Evolutionary conservation across 1,140 invertebrate genomes (phyloP).

Genomic region (Goniozus legneri): DNA sequence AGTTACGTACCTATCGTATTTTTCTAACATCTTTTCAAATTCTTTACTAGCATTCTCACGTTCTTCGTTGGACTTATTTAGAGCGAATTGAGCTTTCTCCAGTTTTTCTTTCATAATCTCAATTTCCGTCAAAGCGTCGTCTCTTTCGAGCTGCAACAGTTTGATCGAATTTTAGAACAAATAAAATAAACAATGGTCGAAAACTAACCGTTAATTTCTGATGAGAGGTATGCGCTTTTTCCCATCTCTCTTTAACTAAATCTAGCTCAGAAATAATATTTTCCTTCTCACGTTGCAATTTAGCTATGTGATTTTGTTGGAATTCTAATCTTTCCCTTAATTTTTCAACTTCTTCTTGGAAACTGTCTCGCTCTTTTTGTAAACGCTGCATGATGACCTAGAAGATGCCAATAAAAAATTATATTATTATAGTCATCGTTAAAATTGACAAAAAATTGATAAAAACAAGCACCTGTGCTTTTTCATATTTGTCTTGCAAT

Average conservation of each 20-base stretch:
- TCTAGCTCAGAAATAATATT: conserved; percentile 81
- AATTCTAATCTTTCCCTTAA: conserved; percentile 77
- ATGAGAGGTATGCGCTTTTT: conserved; percentile 78
- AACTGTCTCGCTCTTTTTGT: conserved; percentile 82
- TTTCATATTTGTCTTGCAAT: conserved; percentile 84
- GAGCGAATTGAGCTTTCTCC: conserved; percentile 77
- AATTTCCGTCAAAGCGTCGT: conserved; percentile 79
- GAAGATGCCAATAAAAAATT: conserved; percentile 1
- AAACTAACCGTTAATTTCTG: conserved; percentile 73
- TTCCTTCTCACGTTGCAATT: conserved; percentile 82
- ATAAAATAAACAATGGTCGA: background rate
- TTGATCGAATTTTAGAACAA: background rate
- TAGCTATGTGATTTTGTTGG: conserved; percentile 72
- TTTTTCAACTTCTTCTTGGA: conserved; percentile 76
- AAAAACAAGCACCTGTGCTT: conserved; percentile 73
- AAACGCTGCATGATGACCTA: conserved; percentile 69
- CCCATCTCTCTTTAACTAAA: conserved; percentile 80
- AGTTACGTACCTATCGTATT: conserved; percentile 77
- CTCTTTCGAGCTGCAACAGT: conserved; percentile 71
- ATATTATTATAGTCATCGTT: too few species aligned
- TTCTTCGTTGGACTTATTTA: conserved; percentile 81
- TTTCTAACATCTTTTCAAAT: conserved; percentile 87
- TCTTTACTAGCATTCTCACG: conserved; percentile 85
- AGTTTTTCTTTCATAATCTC: conserved; percentile 86
- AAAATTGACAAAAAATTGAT: too few species aligned